These are phyloP conservation scores for Lasioglossum figueresi DNA, from an alignment of 2,888 invertebrate species.

Conservation along the genomic window DNA sequence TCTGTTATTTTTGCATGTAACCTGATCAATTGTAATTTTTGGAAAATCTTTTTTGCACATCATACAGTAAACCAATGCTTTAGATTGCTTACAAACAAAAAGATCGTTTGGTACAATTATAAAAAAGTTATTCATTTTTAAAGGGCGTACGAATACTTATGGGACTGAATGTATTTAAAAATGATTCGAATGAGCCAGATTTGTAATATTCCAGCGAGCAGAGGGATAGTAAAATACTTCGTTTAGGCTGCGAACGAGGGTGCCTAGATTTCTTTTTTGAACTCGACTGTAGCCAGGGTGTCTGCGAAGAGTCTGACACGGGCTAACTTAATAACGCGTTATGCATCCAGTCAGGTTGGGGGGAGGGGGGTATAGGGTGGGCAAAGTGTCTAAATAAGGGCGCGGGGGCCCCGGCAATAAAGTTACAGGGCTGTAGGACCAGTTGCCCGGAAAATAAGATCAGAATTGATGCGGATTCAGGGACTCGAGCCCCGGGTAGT, in stretches of 20 bases:
- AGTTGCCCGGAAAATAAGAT: conserved; percentile 50
- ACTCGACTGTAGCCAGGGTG: background rate
- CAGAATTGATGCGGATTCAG: conserved; percentile 56
- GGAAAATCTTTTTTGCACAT: no score
- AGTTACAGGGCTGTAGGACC: conserved; percentile 1
- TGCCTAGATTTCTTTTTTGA: background rate
- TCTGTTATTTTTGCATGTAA: no score
- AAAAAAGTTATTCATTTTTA: no score
- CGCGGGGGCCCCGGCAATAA: conserved; percentile 2
- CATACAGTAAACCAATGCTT: no score
- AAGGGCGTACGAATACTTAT: no score
- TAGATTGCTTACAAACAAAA: no score
- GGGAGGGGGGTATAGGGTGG: background rate
- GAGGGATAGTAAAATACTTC: background rate
- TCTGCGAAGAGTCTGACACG: background rate
- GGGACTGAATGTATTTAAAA: background rate
- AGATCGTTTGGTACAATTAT: no score
- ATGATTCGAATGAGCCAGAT: background rate
- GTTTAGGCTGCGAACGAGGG: background rate
- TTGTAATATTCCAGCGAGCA: background rate
- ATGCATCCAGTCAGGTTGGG: background rate
- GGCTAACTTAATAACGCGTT: conserved; percentile 41
- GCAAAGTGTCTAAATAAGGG: conserved; percentile 32
- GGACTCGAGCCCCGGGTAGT: conserved; percentile 20
- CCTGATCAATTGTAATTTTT: no score